phyloP scores from a whole-genome alignment of 1,140 invertebrate genomes.

The Scaptomyza graminum region DNA sequence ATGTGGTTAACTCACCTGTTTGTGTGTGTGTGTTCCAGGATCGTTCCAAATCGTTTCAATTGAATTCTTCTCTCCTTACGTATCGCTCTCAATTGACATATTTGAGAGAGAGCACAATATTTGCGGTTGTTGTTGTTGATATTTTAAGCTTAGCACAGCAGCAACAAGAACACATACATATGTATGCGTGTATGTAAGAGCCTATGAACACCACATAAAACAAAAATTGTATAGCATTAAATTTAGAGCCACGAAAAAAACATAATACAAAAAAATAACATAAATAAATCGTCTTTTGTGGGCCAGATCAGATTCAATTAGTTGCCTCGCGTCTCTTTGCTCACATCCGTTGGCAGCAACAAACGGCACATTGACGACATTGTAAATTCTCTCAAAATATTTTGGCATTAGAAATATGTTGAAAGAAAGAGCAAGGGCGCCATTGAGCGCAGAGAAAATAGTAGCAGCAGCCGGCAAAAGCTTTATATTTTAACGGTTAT shows the following conservation, averaged over 20 bases:
- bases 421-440: constrained; percentile 23
- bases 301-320: constrained; percentile 30
- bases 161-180: constrained; percentile 6
- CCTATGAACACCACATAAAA: constrained; percentile 44
- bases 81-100: background rate
- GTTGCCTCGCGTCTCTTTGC: constrained; percentile 13
- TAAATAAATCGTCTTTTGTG: constrained; percentile 37
- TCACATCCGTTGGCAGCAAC: constrained; percentile 42
- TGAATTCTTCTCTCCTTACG: background rate
- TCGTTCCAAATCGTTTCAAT: background rate
- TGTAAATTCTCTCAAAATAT: constrained; percentile 16
- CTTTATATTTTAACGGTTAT: constrained; percentile 15
- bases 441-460: background rate
- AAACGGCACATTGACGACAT: constrained; percentile 43
- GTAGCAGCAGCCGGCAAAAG: constrained; percentile 16
- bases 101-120: constrained; percentile 4
- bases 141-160: constrained; percentile 5
- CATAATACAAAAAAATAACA: background rate
- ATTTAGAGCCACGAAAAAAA: constrained; percentile 14
- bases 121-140: background rate
- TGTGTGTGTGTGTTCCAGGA: background rate
- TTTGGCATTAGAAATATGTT: constrained; percentile 22
- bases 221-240: constrained; percentile 51
- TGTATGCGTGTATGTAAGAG: constrained; percentile 8
- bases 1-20: constrained; percentile 31